A percentile compares a stretch with the other conserved stretches of the same genome.
Conservation (phyloP, 1,140 invertebrate species). For the Zaprionus davidi region DNA sequence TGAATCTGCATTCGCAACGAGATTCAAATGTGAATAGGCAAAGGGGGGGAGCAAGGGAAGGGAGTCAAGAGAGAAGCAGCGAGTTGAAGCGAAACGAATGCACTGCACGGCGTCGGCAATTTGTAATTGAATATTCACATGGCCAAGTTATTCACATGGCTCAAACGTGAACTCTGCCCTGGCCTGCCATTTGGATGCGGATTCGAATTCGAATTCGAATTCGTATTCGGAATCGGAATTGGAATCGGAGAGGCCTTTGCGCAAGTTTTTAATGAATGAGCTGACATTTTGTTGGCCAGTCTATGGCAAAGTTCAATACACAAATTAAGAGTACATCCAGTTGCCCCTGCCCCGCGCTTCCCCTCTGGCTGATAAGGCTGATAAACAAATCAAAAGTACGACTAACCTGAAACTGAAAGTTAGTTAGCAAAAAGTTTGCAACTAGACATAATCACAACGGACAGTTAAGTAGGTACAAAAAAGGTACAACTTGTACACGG, state of each 20-base stretch:
- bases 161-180: constrained; percentile 30
- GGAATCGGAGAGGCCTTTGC: constrained; percentile 47
- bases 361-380: no score
- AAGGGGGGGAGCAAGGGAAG: neutral
- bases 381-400: constrained; percentile 35
- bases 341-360: no score
- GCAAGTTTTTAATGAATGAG: constrained; percentile 75
- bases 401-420: constrained; percentile 49
- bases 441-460: constrained; percentile 55
- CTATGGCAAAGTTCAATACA: constrained; percentile 72
- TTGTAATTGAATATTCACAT: constrained; percentile 47
- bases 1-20: neutral
- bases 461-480: constrained; percentile 1
- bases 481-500: neutral
- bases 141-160: constrained; percentile 25
- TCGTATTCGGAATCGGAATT: constrained; percentile 2
- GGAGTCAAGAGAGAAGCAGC: neutral
- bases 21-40: neutral
- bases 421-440: constrained; percentile 55
- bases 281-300: constrained; percentile 70
- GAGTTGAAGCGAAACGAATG: neutral
- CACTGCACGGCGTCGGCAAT: constrained; percentile 1
- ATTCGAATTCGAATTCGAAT: constrained; percentile 20
- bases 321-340: constrained; percentile 64
- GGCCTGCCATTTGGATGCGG: constrained; percentile 62